A percentile compares a stretch with the other conserved stretches of the same genome.
Evolutionary conservation across 2,797 vertebrate genomes (phyloP).

Genomic region (Pangasius sanitwongsei): DNA sequence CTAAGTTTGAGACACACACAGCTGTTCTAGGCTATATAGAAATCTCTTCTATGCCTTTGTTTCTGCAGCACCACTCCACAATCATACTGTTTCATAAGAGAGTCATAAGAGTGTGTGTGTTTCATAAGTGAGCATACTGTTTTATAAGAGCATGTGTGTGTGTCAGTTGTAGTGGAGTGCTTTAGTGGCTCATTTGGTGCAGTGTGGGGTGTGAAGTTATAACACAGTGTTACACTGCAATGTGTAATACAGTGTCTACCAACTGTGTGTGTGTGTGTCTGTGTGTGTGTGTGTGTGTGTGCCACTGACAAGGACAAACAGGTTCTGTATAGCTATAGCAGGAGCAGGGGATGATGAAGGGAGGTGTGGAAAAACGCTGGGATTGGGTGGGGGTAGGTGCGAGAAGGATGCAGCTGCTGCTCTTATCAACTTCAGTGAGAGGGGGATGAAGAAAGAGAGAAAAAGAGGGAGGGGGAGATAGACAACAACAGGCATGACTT

Average conservation of each 20-base stretch:
- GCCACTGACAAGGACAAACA: conserved; percentile 63
- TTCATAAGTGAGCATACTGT: neutral
- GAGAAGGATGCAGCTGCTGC: conserved; percentile 45
- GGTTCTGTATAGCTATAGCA: conserved; percentile 58
- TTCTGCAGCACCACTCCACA: neutral
- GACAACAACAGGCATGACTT: conserved; percentile 16
- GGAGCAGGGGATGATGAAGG: conserved; percentile 34
- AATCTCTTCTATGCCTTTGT: neutral
- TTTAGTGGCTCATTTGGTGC: conserved; percentile 28
- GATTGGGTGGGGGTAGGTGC: neutral
- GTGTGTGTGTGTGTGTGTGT: conserved; percentile 23
- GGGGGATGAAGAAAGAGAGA: conserved; percentile 35
- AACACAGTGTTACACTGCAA: neutral
- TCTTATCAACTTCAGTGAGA: conserved; percentile 54
- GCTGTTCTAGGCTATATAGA: neutral
- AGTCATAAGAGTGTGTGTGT: neutral
- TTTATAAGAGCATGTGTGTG: neutral
- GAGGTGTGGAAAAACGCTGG: neutral
- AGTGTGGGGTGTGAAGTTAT: conserved; percentile 40
- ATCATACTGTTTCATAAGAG: neutral
- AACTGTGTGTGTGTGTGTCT: neutral
- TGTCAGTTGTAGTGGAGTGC: neutral
- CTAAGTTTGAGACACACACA: neutral
- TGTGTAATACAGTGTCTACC: neutral
- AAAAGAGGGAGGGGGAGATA: neutral